A percentile compares a stretch with the other conserved stretches of the same genome.
phyloP scores from a whole-genome alignment of 1,140 invertebrate genomes.

The Drosophila azteca region DNA sequence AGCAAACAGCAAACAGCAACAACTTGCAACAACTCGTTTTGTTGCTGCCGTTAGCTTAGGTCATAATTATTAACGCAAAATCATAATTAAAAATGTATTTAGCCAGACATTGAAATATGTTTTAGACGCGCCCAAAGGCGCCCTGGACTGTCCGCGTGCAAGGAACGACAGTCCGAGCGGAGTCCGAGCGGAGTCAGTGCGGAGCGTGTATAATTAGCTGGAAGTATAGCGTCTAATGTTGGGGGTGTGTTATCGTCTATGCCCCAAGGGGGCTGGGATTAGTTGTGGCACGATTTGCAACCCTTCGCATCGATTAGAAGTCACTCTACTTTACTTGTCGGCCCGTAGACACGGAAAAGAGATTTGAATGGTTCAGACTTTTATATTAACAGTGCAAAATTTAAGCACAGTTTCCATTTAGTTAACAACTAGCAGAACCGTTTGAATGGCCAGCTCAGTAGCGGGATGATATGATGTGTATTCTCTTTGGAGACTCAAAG shows the following conservation, averaged over 20 bases:
- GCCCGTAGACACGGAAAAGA: too few relatives aligned
- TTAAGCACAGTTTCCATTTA: background rate
- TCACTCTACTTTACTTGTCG: background rate
- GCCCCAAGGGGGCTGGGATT: background rate
- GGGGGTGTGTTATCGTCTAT: slow-evolving; percentile 28
- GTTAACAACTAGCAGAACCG: background rate
- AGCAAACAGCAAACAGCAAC: slow-evolving; percentile 14
- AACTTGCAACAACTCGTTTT: slow-evolving; percentile 57
- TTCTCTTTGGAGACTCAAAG: too few relatives aligned
- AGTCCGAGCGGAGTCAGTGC: slow-evolving; percentile 6
- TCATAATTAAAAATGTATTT: slow-evolving; percentile 83
- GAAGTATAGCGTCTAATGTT: slow-evolving; percentile 30
- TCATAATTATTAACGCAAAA: slow-evolving; percentile 78
- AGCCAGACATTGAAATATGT: slow-evolving; percentile 67
- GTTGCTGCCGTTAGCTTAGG: slow-evolving; percentile 65
- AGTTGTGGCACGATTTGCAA: slow-evolving; percentile 5
- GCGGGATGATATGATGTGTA: too few relatives aligned
- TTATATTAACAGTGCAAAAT: too few relatives aligned
- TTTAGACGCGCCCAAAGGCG: slow-evolving; percentile 31
- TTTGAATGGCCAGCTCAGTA: too few relatives aligned
- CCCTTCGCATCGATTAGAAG: slow-evolving; percentile 6
- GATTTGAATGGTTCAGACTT: too few relatives aligned
- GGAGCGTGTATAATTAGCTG: slow-evolving; percentile 45
- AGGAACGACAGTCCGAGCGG: background rate
- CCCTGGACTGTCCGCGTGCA: too few relatives aligned